A percentile compares a stretch with the other conserved stretches of the same genome.
Evolutionary conservation across 2,888 invertebrate genomes (phyloP).

Genomic region (Melanchra persicariae): DNA sequence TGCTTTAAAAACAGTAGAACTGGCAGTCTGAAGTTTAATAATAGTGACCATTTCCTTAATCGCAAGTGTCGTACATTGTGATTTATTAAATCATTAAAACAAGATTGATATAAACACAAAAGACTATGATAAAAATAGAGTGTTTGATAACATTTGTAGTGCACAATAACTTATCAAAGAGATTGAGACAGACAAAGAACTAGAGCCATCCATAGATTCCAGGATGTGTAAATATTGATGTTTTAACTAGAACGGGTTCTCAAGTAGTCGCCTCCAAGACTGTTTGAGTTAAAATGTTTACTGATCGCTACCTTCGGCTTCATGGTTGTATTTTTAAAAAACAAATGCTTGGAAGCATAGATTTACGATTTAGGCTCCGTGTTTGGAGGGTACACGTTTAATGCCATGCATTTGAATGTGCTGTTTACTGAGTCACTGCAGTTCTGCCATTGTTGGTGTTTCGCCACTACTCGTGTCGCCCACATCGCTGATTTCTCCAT

Average conservation of each 20-base stretch:
- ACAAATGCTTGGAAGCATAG: constrained; percentile 47
- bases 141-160: neutral
- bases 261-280: constrained; percentile 15
- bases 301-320: constrained; percentile 38
- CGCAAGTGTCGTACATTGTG: too few relatives aligned
- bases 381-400: constrained; percentile 56
- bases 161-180: neutral
- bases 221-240: constrained; percentile 43
- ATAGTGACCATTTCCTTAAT: neutral
- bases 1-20: too few relatives aligned
- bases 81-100: neutral
- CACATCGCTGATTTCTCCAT: constrained; percentile 86
- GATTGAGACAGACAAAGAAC: neutral
- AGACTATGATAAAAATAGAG: neutral
- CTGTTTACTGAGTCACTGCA: constrained; percentile 78
- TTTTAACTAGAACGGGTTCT: constrained; percentile 29
- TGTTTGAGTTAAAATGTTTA: constrained; percentile 47
- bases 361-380: constrained; percentile 60
- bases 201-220: constrained; percentile 17
- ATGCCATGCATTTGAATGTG: constrained; percentile 79
- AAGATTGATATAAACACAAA: neutral
- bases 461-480: constrained; percentile 80
- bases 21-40: too few relatives aligned
- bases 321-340: constrained; percentile 27
- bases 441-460: constrained; percentile 74